phyloP scores from a whole-genome alignment of 1,140 invertebrate genomes.

The Nautilus pompilius region DNA sequence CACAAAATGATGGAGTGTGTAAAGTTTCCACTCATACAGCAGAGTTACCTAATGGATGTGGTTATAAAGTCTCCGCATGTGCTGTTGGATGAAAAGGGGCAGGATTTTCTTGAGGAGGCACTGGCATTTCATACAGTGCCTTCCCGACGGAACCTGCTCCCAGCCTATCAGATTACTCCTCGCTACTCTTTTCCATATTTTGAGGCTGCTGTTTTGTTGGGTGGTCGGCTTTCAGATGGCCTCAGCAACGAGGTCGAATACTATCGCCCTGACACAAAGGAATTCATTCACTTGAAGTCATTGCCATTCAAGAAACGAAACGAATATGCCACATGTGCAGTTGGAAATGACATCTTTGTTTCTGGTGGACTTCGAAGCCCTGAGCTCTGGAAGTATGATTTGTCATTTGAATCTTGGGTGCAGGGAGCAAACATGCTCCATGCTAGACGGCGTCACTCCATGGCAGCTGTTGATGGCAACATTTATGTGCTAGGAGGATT shows the following conservation, averaged over 20 bases:
- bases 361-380: slow-evolving; percentile 44
- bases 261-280: slow-evolving; percentile 35
- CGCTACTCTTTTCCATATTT: slow-evolving; percentile 30
- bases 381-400: slow-evolving; percentile 51
- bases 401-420: slow-evolving; percentile 43
- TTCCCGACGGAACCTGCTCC: slow-evolving; percentile 35
- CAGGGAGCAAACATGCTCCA: slow-evolving; percentile 39
- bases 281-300: slow-evolving; percentile 38
- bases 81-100: slow-evolving; percentile 30
- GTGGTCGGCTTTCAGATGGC: slow-evolving; percentile 41
- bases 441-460: slow-evolving; percentile 42
- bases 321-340: slow-evolving; percentile 43
- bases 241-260: slow-evolving; percentile 48
- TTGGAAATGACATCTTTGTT: slow-evolving; percentile 47
- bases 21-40: slow-evolving; percentile 41
- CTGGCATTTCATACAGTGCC: slow-evolving; percentile 43
- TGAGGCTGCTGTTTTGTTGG: slow-evolving; percentile 41
- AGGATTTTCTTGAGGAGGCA: slow-evolving; percentile 39
- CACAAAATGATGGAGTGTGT: slow-evolving; percentile 39
- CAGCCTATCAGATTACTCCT: slow-evolving; percentile 46
- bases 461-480: slow-evolving; percentile 42
- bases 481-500: slow-evolving; percentile 48
- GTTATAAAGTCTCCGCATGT: slow-evolving; percentile 33
- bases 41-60: slow-evolving; percentile 38
- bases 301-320: slow-evolving; percentile 49